These are phyloP conservation scores for Sarcophilus harrisii DNA, from an alignment of 2,797 vertebrate genomes.

Conservation along the genomic window DNA sequence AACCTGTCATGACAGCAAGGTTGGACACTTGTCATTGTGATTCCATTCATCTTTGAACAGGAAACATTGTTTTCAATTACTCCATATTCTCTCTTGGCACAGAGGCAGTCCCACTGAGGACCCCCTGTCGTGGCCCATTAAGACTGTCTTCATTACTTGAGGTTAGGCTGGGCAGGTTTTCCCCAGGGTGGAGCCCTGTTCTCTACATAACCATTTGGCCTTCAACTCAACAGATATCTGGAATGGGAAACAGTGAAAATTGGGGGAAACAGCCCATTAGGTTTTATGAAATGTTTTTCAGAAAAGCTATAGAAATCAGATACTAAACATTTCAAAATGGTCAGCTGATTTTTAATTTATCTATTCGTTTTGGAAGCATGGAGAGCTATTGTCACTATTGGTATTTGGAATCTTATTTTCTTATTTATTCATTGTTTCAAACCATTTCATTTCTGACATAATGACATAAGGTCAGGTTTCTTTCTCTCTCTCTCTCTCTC, in stretches of 20 bases:
- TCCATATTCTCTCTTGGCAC: neutral
- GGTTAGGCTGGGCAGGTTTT: constrained; percentile 20
- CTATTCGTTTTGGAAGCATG: neutral
- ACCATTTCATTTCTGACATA: neutral
- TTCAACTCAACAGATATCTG: neutral
- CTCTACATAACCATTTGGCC: neutral
- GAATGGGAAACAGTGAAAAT: neutral
- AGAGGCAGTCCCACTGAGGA: neutral
- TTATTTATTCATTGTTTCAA: neutral
- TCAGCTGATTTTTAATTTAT: neutral
- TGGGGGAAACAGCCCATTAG: neutral
- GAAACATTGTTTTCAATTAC: constrained; percentile 14
- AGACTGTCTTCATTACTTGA: constrained; percentile 1
- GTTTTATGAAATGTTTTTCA: constrained; percentile 39
- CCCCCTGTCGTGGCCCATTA: neutral
- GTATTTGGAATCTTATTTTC: neutral
- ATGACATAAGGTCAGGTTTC: neutral
- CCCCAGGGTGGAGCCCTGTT: neutral
- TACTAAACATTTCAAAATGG: neutral
- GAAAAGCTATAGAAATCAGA: neutral
- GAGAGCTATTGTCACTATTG: neutral
- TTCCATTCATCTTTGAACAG: constrained; percentile 3
- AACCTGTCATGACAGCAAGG: neutral
- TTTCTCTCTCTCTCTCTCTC: neutral
- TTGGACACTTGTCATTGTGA: neutral